phyloP scores from a whole-genome alignment of 2,113 vertebrate genomes.

The Petromus typicus region DNA sequence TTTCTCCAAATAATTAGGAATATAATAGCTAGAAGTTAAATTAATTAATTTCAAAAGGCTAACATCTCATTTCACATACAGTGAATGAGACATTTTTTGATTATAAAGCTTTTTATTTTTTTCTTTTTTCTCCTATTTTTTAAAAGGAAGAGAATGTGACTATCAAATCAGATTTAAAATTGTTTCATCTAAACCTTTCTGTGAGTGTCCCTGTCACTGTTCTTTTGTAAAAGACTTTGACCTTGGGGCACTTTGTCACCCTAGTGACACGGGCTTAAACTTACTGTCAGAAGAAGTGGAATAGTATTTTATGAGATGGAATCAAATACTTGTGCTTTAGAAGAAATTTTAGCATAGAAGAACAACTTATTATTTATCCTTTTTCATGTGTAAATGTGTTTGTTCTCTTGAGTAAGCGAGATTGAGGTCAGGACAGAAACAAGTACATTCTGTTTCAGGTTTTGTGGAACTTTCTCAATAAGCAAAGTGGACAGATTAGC shows the following conservation, averaged over 20 bases:
- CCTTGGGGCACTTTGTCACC: background rate
- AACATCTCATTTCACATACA: background rate
- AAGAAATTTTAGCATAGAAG: background rate
- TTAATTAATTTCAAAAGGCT: slow-evolving; percentile 58
- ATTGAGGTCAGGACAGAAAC: background rate
- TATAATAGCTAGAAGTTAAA: slow-evolving; percentile 3
- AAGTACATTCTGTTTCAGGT: background rate
- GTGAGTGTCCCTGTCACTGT: background rate
- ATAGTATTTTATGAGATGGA: background rate
- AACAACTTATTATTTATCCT: background rate
- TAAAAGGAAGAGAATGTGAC: background rate
- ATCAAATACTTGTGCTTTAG: background rate
- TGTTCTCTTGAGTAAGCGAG: background rate
- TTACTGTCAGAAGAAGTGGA: background rate
- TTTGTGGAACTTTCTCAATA: background rate
- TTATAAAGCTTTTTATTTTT: background rate
- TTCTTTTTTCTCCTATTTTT: background rate
- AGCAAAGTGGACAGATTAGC: background rate
- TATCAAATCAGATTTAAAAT: background rate
- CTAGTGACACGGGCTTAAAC: background rate
- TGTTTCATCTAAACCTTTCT: background rate
- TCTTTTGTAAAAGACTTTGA: background rate
- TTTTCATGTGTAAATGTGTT: background rate
- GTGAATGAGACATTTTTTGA: background rate
- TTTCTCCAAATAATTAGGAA: background rate